Base-by-base conservation (phyloP, 1,140 invertebrate genomes). In the Aplysia californica region DNA sequence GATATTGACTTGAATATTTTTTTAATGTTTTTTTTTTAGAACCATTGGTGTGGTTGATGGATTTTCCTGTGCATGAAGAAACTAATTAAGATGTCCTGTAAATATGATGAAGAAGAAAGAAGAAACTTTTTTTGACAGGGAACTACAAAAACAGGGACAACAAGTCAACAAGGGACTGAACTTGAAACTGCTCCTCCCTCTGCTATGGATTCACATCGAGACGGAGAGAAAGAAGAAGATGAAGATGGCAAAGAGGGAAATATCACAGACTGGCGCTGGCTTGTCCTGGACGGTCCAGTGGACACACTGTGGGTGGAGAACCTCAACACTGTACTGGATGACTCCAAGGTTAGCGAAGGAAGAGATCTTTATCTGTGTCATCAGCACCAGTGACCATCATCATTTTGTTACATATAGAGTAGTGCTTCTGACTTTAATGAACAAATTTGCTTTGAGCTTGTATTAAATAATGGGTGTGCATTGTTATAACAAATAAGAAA, bases 271-370 rank as follows among this genome's bases (percentile, higher is more conserved):
- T 88, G 87, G 86, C 80, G 83, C 5, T 89, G 88, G 89, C 59
- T 89, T n/a, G 82, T 90, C 10, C 78, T 89, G n/a, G 89, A 90
- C 76, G 89, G 89, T 4, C 89, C 89, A 2, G 88, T 90, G 1
- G 88, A 90, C 76, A 88, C 89, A 10, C 67, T 88, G 20, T 90
- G 89, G 89, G 87, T 90, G 29, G 89, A 89, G 77, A 89, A 89
- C 75, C 83, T 89, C 10, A 89, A 90, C 75, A 89, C 87, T 21
- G 86, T 90, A 90, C 79, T 91, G 3, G 87, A 89, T 76, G 87
- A 89, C 76, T 88, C 87, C 21, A 87, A 88, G 76, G 83, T 89
- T 55, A 26, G 29, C n/a, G n/a, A n/a, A n/a, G n/a, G n/a, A n/a
- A n/a, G n/a, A n/a, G n/a, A n/a, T n/a, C n/a, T n/a, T n/a, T n/a